Conservation (phyloP, 2,797 vertebrate genomes). For the Sebastes flavidus region DNA sequence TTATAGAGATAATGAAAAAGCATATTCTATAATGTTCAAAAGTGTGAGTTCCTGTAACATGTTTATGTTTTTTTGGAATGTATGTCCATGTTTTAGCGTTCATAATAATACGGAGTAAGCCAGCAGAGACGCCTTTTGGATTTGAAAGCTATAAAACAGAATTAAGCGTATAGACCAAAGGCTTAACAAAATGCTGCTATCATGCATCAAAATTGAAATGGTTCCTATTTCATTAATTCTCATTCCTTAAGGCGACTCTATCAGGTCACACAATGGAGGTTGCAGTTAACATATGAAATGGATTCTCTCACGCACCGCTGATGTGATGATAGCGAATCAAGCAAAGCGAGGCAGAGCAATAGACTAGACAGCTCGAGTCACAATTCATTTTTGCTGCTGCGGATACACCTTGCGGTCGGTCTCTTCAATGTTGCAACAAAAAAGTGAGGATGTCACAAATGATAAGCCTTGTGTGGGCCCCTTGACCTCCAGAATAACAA, state of each 20-base stretch:
- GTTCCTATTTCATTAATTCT: constrained; percentile 32
- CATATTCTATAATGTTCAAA: background rate
- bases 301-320: constrained; percentile 40
- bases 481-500: constrained; percentile 30
- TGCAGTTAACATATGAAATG: constrained; percentile 54
- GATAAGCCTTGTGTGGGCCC: constrained; percentile 33
- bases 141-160: constrained; percentile 17
- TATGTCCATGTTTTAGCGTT: background rate
- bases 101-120: background rate
- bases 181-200: constrained; percentile 1
- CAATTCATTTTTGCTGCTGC: constrained; percentile 57
- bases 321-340: constrained; percentile 63
- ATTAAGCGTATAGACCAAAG: constrained; percentile 10
- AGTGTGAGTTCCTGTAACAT: background rate
- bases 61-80: background rate
- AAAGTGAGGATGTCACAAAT: constrained; percentile 54
- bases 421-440: constrained; percentile 27
- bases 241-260: constrained; percentile 33
- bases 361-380: constrained; percentile 55
- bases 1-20: background rate
- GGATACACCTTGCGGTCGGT: constrained; percentile 37
- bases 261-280: constrained; percentile 38
- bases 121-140: background rate
- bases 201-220: constrained; percentile 23
- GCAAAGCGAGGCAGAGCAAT: constrained; percentile 45